Evolutionary conservation across 2,113 vertebrate species (phyloP).

Genomic region (Tupaia chinensis): DNA sequence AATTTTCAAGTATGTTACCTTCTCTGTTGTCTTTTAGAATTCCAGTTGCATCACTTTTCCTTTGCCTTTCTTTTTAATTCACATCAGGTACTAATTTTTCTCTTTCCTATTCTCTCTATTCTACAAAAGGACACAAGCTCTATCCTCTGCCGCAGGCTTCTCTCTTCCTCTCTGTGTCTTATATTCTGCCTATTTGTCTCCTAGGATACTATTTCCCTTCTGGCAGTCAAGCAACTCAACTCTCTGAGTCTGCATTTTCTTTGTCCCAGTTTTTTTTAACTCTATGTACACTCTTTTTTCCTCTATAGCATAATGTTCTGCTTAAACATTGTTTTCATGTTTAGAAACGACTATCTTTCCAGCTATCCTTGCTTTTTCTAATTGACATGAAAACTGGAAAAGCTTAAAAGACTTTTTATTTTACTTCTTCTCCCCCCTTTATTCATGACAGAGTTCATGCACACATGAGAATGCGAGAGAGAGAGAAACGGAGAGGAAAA

Average conservation of each 20-base stretch:
- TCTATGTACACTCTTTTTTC: not conserved
- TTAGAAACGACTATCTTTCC: not conserved
- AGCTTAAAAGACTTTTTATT: too few relatives aligned
- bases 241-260: slow-evolving; percentile 4
- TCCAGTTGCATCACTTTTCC: not conserved
- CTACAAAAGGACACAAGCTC: not conserved
- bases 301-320: not conserved
- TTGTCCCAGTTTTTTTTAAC: slow-evolving; percentile 45
- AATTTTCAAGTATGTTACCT: not conserved
- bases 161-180: not conserved
- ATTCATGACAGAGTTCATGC: too few relatives aligned
- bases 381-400: not conserved
- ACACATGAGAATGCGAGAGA: too few relatives aligned
- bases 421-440: too few relatives aligned
- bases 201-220: not conserved
- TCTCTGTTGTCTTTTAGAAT: not conserved
- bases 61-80: not conserved
- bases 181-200: not conserved
- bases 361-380: not conserved
- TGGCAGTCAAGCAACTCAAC: not conserved
- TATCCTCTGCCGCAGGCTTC: not conserved
- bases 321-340: not conserved
- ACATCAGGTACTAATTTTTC: slow-evolving; percentile 1
- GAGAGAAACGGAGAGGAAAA: too few relatives aligned
- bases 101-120: not conserved